Conservation (phyloP, 2,113 vertebrate species). For the Rhinolophus sinicus region DNA sequence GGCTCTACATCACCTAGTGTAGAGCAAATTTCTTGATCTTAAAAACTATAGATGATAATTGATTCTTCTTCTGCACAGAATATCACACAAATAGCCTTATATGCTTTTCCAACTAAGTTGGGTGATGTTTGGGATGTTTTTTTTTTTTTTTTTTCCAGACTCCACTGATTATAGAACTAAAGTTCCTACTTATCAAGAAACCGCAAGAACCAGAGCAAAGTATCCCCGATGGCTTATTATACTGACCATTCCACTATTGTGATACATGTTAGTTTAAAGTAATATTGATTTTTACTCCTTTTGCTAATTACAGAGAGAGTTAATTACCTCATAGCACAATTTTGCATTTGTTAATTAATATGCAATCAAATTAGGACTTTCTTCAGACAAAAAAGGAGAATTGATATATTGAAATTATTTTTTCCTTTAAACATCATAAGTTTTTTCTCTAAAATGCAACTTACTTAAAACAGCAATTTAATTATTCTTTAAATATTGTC, state of each 20-base stretch:
- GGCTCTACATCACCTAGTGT: accelerated
- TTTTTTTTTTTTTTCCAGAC: not conserved
- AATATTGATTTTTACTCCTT: not conserved
- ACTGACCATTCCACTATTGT: not conserved
- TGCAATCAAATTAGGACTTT: conserved; percentile 42
- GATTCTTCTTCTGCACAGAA: not conserved
- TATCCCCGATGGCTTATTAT: not conserved
- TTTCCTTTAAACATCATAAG: not conserved
- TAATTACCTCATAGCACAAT: not conserved
- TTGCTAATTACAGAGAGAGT: conserved; percentile 14
- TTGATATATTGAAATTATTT: not conserved
- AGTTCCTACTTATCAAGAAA: not conserved
- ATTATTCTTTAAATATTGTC: not conserved
- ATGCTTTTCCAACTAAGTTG: not conserved
- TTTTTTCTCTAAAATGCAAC: not conserved
- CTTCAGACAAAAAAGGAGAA: not conserved
- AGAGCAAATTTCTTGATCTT: not conserved
- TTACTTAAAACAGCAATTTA: not conserved
- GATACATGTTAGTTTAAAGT: conserved; percentile 1
- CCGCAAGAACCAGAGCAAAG: not conserved
- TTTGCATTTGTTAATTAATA: not conserved
- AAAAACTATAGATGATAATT: not conserved
- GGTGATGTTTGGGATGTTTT: not conserved
- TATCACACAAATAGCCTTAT: not conserved
- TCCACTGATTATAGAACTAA: not conserved